Percentiles rank a stretch among this genome's conserved stretches.
Evolutionary conservation across 2,888 invertebrate genomes (phyloP).

Genomic region (Eilema caniola): DNA sequence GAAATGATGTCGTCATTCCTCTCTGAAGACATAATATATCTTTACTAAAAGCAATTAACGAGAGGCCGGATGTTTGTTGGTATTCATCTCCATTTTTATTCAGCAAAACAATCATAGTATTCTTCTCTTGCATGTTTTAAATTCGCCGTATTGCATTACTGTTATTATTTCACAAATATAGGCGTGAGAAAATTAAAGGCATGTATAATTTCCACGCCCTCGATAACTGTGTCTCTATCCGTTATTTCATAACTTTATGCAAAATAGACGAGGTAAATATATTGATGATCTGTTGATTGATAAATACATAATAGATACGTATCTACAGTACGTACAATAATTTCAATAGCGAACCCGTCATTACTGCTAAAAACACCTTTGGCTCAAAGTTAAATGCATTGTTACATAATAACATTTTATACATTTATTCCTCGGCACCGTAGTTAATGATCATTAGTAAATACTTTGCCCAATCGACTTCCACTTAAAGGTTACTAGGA

Average conservation of each 20-base stretch:
- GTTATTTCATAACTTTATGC: conserved; percentile 2
- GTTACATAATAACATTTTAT: conserved; percentile 22
- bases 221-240: not conserved
- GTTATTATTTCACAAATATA: not conserved
- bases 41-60: not conserved
- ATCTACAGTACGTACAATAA: not conserved
- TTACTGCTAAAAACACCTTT: conserved; percentile 18
- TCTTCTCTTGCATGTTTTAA: not conserved
- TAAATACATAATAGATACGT: not conserved
- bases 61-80: not conserved
- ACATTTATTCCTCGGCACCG: conserved; percentile 20
- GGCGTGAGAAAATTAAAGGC: not conserved
- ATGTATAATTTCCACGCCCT: not conserved
- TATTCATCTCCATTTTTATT: not conserved
- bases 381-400: conserved; percentile 15
- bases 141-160: not conserved
- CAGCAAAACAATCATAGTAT: not conserved
- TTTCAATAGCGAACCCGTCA: not conserved
- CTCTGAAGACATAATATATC: not conserved
- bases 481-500: conserved; percentile 46
- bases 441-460: conserved; percentile 32
- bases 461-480: conserved; percentile 28
- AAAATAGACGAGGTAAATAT: not conserved
- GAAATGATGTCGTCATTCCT: not conserved
- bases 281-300: not conserved